Evolutionary conservation across 1,140 invertebrate genomes (phyloP), one percentile per base, ranked within the genome.

Genomic region (Leptestheria dahalacensis): DNA sequence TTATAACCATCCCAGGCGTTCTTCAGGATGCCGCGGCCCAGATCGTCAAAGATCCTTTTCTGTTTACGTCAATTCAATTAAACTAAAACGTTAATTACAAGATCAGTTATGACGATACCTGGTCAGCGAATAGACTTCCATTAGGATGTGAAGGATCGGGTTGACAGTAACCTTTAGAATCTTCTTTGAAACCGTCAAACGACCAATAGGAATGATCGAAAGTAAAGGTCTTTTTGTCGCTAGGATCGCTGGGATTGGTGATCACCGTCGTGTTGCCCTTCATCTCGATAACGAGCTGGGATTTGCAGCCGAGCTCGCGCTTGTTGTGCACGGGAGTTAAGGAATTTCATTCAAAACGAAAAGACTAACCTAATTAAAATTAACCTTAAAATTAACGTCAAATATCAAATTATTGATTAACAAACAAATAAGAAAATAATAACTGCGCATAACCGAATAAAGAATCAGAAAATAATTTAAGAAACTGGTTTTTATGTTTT

Each of bases 1-100:
- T 82, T 82, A 65, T 79, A 81, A 3, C 80, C 81, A 65, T 78
- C 73, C 74, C 79, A 80, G 6, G 81, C 80, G 70, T 83, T 82
- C 48, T 78, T 69, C 10, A 83, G 63, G 9, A 83, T 74, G 20
- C 74, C 76, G 61, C 73, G 66, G 0, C 82, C 81, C 4, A 83
- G 68, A 64, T 82, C 77, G 56, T 75, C 60, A 66, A 77, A 82
- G 0, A 82, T 76, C 54, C 64, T 65, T 62, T 72, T 68, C 70
- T 52, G 56, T 15, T 60, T 10, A 6, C n/a, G n/a, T n/a, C 26
- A 59, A 24, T 20, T 25, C 12, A 61, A 60, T 25, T 41, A 15
- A 61, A 26, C 9, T 24, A 33, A 63, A 57, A 55, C 15, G n/a
- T n/a, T n/a, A n/a, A n/a, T n/a, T n/a, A n/a, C n/a, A n/a, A n/a